Evolutionary conservation across 2,888 invertebrate species (phyloP), one percentile per base, ranked within the genome.

Genomic region (Drosophila suboccidentalis): DNA sequence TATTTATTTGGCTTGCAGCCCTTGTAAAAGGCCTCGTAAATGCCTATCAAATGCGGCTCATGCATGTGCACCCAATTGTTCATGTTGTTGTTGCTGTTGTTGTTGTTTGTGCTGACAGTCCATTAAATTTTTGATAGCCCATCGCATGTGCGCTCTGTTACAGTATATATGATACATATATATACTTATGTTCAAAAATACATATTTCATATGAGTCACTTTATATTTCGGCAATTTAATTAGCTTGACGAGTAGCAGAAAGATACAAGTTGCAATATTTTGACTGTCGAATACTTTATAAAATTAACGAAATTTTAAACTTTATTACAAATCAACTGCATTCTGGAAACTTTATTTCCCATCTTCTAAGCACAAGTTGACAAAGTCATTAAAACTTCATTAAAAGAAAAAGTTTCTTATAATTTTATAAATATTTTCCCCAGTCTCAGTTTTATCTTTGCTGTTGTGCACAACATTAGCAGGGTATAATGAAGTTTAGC

Each of bases 41-140:
- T 70, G 72, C 75, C 75, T 60, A 62, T 66, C 77, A 78, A 71
- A 61, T 67, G 67, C 22, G 58, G 49, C 53, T 36, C 60, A 34
- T 75, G 58, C 49, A 64, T 75, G 59, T 60, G 66, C 58, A 50
- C 58, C 46, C 38, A 53, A 22, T 44, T 50, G 54, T 39, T 70
- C 17, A 36, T 62, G 58, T 36, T 41, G 13, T 13, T 46, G 51
- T 19, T 60, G 29, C 19, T 59, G 41, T 15, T 72, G 55, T 44
- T 67, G 26, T 53, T 50, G 60, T 74, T 78, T 63, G 43, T 60
- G 63, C 75, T 69, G 81, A 75, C 63, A 82, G 86, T 80, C 86
- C 73, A 86, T 82, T 86, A 86, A 65, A 80, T 76, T 86, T 75
- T 80, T 85, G 85, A 82, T 82, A 55, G 82, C 71, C 67, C 67